Evolutionary conservation across 2,113 vertebrate genomes (phyloP).

Genomic region (Etheostoma spectabile): DNA sequence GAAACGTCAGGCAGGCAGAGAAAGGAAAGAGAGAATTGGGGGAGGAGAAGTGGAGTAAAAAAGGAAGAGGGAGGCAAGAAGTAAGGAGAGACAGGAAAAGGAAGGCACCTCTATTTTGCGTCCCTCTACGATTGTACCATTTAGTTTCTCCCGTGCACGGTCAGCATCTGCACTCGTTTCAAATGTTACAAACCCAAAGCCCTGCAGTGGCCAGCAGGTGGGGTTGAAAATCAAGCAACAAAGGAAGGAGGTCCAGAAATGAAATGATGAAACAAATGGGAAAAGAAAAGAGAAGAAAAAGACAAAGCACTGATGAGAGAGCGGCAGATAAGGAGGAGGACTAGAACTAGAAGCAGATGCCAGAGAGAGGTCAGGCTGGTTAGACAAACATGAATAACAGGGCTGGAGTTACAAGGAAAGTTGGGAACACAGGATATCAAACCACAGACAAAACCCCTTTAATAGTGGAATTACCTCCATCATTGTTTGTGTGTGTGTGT

Average conservation of each 20-base stretch:
- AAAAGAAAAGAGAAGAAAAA: conserved; percentile 37
- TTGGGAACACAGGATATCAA: conserved; percentile 23
- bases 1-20: conserved; percentile 60
- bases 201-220: conserved; percentile 70
- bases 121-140: conserved; percentile 98
- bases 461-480: background rate
- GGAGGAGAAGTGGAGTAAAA: conserved; percentile 2
- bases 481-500: background rate
- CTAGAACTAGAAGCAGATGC: conserved; percentile 55
- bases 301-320: conserved; percentile 69
- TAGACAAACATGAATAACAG: conserved; percentile 50
- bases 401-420: conserved; percentile 20
- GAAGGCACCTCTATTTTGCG: conserved; percentile 97
- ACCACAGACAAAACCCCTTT: conserved; percentile 14
- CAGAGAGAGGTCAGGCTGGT: conserved; percentile 49
- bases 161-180: conserved; percentile 97
- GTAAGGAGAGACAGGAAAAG: conserved; percentile 63
- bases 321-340: conserved; percentile 54
- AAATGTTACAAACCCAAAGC: conserved; percentile 95
- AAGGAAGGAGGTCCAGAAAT: conserved; percentile 52
- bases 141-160: conserved; percentile 97
- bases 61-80: background rate
- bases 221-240: conserved; percentile 46
- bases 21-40: conserved; percentile 42
- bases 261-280: conserved; percentile 34